phyloP scores from a whole-genome alignment of 2,113 vertebrate genomes.

The Cynopterus brachyotis region DNA sequence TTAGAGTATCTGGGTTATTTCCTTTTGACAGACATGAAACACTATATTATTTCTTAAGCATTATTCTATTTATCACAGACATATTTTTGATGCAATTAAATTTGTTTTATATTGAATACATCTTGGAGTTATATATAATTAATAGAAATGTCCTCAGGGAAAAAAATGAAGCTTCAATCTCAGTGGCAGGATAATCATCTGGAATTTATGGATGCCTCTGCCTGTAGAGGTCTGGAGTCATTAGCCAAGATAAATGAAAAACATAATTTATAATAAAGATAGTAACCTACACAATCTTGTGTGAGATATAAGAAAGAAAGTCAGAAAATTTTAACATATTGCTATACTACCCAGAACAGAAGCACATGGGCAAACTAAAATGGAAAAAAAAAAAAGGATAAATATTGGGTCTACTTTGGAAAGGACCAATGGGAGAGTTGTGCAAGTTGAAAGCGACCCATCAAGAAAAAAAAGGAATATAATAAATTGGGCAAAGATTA shows the following conservation, averaged over 20 bases:
- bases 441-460: neutral
- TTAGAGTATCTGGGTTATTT: conserved; percentile 46
- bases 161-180: neutral
- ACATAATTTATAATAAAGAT: conserved; percentile 18
- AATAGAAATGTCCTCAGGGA: neutral
- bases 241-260: conserved; percentile 54
- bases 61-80: conserved; percentile 41
- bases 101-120: conserved; percentile 40
- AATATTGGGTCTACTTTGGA: neutral
- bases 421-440: neutral
- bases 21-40: conserved; percentile 39
- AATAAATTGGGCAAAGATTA: conserved; percentile 1
- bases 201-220: conserved; percentile 23
- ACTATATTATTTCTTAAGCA: conserved; percentile 33
- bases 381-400: neutral
- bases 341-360: neutral
- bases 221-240: neutral
- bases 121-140: conserved; percentile 36
- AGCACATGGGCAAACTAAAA: neutral
- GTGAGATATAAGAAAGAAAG: conserved; percentile 45
- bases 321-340: conserved; percentile 29
- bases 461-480: neutral
- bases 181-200: neutral
- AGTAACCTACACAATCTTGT: conserved; percentile 46
- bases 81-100: conserved; percentile 33